Conservation (phyloP, 1,140 invertebrate genomes). For the Drosophila jambulina region DNA sequence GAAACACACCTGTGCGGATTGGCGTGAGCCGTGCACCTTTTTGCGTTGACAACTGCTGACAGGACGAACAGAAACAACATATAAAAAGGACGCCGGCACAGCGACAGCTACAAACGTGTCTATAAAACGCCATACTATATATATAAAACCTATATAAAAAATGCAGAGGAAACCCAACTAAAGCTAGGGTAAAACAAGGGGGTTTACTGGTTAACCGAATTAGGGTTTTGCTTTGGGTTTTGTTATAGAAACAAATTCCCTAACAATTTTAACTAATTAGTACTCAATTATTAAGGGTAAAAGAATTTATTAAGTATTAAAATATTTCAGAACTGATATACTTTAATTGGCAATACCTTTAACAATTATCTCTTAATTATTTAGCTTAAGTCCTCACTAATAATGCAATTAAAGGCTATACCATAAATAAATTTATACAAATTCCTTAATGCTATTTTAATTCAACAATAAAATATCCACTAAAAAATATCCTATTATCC, state of each 20-base stretch:
- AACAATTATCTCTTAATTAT: neutral
- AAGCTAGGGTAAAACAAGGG: conserved; percentile 11
- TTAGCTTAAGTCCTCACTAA: neutral
- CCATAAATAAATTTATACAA: neutral
- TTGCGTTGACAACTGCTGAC: conserved; percentile 76
- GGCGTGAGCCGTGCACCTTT: conserved; percentile 47
- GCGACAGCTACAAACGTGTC: conserved; percentile 35
- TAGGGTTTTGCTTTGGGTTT: neutral
- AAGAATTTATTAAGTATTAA: neutral
- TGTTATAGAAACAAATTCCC: neutral
- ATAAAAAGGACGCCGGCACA: conserved; percentile 1
- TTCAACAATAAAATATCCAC: neutral
- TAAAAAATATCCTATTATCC: neutral
- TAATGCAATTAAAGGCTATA: neutral
- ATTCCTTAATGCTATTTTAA: neutral
- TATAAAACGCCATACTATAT: conserved; percentile 29
- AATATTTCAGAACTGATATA: neutral
- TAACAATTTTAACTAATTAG: neutral
- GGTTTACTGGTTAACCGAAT: neutral
- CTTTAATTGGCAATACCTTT: neutral
- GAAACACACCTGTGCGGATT: conserved; percentile 23
- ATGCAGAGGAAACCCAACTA: conserved; percentile 23
- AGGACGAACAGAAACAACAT: conserved; percentile 48
- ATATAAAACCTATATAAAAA: conserved; percentile 23
- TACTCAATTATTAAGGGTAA: neutral